Evolutionary conservation across 2,113 vertebrate genomes (phyloP), one percentile per base, ranked within the genome.

Genomic region (Tapirus terrestris): DNA sequence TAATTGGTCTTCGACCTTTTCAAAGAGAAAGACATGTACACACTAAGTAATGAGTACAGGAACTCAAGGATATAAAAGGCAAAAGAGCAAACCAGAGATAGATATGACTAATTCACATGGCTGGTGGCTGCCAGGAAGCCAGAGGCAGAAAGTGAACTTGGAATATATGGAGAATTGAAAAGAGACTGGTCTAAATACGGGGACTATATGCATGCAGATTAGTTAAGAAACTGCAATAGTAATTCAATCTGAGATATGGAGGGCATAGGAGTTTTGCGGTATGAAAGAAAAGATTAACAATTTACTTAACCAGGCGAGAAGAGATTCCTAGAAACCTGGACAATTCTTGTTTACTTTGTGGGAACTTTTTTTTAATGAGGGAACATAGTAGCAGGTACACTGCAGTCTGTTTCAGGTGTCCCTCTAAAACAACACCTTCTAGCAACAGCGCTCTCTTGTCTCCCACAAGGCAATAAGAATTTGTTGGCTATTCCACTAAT

Each of bases 61-160:
- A 79, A 79, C 75, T 82, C 33, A 29, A 75, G 3, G 14, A 72
- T 13, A 61, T n/a, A 48, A 76, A 93, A 67, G 13, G 36, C 48
- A 82, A 82, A 68, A 53, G 3, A 75, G 67, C 70, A 79, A 89
- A 92, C 60, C 43, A 77, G 43, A 84, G 36, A 83, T 0, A 89
- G 53, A 48, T 5, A 65, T 17, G 21, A 85, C 58, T 70, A 77
- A 80, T 84, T 80, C 58, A 63, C 36, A 96, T 18, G 25, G 60
- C 10, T 65, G 18, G 8, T 27, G 23, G 33, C 13, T 95, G 33
- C 51, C 51, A 1, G n/a, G 53, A 91, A 87, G 60, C 39, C 67
- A 81, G n/a, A 90, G 43, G 14, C 84, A 93, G n/a, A 94, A 87
- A 91, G 83, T 31, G 61, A 81, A 88, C 17, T 70, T 91, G 67